Evolutionary conservation across 2,113 vertebrate genomes (phyloP), one percentile per base, ranked within the genome.

Genomic region (Microcebus griseorufus): DNA sequence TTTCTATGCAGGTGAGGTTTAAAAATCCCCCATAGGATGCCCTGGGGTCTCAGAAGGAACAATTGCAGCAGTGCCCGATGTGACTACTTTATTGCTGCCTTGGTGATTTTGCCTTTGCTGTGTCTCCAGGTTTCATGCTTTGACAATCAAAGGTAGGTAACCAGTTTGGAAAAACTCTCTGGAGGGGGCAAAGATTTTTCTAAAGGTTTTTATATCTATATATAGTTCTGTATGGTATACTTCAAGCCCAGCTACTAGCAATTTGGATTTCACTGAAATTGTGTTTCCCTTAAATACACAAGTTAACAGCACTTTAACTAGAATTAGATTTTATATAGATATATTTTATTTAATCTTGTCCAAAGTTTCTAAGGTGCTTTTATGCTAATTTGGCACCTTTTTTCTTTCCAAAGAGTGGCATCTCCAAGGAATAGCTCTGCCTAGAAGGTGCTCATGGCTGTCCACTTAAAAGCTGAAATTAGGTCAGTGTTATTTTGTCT

Each of bases 401-500:
- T 69, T 37, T 83, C 34, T 83, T 97, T 88, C 53, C 20, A 88
- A 78, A 96, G 53, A 93, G 18, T 0, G 0, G 51, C 51, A 0
- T 82, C 34, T 70, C 17, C n/a, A 32, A 69, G 62, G 64, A 85
- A 62, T 14, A 92, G 17, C 18, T 79, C 13, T 1, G 6, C 78
- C 53, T 70, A 6, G 64, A 17, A 32, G 62, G n/a, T 18, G 55
- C 2, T 45, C 0, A 37, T n/a, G 18, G 9, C 67, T 1, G 0
- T 87, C 53, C 34, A 39, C 29, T 93, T 86, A 55, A 39, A 39
- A 62, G 12, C 42, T 84, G 0, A 80, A 89, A 97, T 97, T 48
- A 83, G 34, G 16, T 88, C 94, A 65, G 51, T 96, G 67, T 37
- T 94, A 78, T 91, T 97, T 97, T 94, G 95, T 85, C n/a, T 97